A percentile compares a stretch with the other conserved stretches of the same genome.
Conservation (phyloP, 2,113 vertebrate genomes). For the Xenus cinereus region DNA sequence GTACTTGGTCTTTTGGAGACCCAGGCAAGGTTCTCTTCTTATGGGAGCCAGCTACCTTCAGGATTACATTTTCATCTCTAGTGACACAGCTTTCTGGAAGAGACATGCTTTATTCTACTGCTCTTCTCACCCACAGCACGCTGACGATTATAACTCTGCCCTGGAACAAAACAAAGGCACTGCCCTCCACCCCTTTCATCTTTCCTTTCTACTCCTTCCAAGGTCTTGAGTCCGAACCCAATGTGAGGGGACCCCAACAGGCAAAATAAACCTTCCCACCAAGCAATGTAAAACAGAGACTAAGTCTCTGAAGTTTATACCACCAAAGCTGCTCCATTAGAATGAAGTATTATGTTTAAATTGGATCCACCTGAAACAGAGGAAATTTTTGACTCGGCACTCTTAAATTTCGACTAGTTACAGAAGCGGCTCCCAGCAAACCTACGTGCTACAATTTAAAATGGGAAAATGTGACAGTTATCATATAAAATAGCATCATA, state of each 20-base stretch:
- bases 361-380: background rate
- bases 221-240: background rate
- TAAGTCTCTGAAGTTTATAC: background rate
- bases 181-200: background rate
- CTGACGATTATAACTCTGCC: background rate
- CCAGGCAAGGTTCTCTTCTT: background rate
- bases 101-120: background rate
- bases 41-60: rapidly evolving
- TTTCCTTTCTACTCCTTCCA: background rate
- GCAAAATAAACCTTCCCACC: background rate
- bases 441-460: background rate
- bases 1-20: rapidly evolving
- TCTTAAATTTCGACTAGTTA: background rate
- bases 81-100: background rate
- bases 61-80: background rate
- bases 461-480: background rate
- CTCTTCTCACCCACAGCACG: background rate
- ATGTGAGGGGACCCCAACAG: background rate
- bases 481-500: rapidly evolving
- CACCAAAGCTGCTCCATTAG: background rate
- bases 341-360: background rate
- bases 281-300: background rate
- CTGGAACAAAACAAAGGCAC: background rate
- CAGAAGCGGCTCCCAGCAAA: background rate
- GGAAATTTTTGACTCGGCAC: background rate